Evolutionary conservation across 23 tunicate species (phyloP).

Genomic region (Styela clava): DNA sequence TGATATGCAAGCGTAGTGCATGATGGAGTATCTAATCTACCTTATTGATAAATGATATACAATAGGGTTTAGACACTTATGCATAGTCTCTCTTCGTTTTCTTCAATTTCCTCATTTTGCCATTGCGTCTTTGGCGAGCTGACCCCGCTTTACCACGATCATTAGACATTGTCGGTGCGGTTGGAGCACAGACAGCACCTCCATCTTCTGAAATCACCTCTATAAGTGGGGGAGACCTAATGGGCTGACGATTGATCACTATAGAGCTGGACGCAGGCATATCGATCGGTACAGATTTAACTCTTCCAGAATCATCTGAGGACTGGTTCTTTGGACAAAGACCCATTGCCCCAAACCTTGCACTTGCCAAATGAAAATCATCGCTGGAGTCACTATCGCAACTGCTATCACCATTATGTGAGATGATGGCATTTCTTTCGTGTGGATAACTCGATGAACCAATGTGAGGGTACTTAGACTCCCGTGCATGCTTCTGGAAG

Average conservation of each 20-base stretch:
- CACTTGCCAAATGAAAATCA: slow-evolving; percentile 10
- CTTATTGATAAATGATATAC: too few species aligned
- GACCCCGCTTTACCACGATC: background rate
- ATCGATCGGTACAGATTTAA: slow-evolving; percentile 1
- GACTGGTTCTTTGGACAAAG: slow-evolving; percentile 26
- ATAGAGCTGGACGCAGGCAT: background rate
- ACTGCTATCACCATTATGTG: slow-evolving; percentile 1
- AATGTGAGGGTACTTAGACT: background rate
- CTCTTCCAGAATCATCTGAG: slow-evolving; percentile 48
- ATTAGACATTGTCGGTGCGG: background rate
- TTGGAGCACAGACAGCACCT: background rate
- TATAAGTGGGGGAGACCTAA: slow-evolving; percentile 54
- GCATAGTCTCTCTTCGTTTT: background rate
- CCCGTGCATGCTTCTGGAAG: background rate
- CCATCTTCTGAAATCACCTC: slow-evolving; percentile 8
- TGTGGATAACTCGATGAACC: slow-evolving; percentile 10
- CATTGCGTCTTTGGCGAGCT: background rate
- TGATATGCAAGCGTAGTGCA: too few species aligned
- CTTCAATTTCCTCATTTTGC: background rate
- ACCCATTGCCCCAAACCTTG: slow-evolving; percentile 4
- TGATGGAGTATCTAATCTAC: too few species aligned
- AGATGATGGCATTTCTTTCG: slow-evolving; percentile 1
- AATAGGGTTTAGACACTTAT: too few species aligned
- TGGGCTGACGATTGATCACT: slow-evolving; percentile 78
- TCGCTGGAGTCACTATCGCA: slow-evolving; percentile 25